Evolutionary conservation across 2,113 vertebrate genomes (phyloP).

Genomic region (Anarrhichthys ocellatus): DNA sequence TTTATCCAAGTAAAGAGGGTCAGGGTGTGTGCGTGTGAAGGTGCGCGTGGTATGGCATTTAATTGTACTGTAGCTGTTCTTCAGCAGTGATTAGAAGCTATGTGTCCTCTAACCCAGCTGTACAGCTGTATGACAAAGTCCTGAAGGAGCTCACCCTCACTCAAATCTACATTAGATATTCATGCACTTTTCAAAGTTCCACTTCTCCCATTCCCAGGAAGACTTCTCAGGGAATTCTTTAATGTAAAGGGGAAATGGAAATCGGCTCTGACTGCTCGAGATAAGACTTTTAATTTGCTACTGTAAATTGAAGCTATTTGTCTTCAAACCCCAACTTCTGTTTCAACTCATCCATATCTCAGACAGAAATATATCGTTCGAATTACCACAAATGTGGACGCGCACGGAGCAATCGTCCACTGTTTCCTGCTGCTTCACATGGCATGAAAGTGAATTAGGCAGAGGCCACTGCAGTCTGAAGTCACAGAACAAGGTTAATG

Average conservation of each 20-base stretch:
- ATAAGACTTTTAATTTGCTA: conserved; percentile 82
- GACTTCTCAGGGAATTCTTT: conserved; percentile 70
- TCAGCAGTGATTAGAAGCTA: conserved; percentile 34
- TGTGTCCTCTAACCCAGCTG: conserved; percentile 22
- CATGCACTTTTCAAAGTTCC: conserved; percentile 63
- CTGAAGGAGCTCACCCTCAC: conserved; percentile 18
- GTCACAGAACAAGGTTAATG: conserved; percentile 40
- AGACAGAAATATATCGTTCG: conserved; percentile 72
- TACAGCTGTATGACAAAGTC: conserved; percentile 24
- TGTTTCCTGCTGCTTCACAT: conserved; percentile 42
- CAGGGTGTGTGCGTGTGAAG: conserved; percentile 16
- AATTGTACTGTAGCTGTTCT: conserved; percentile 15
- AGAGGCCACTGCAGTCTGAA: conserved; percentile 32
- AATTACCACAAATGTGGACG: conserved; percentile 66
- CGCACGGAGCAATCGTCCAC: neutral
- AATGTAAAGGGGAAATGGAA: conserved; percentile 77
- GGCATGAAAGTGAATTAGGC: conserved; percentile 67
- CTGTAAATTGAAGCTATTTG: conserved; percentile 82
- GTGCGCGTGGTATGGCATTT: conserved; percentile 7
- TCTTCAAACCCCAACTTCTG: conserved; percentile 77
- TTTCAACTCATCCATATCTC: conserved; percentile 74
- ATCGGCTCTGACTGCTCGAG: conserved; percentile 69
- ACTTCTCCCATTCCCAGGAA: conserved; percentile 62
- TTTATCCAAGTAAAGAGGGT: conserved; percentile 67
- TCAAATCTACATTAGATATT: conserved; percentile 73